phyloP scores from a whole-genome alignment of 2,888 invertebrate species.

The Oegoconia quadripuncta region DNA sequence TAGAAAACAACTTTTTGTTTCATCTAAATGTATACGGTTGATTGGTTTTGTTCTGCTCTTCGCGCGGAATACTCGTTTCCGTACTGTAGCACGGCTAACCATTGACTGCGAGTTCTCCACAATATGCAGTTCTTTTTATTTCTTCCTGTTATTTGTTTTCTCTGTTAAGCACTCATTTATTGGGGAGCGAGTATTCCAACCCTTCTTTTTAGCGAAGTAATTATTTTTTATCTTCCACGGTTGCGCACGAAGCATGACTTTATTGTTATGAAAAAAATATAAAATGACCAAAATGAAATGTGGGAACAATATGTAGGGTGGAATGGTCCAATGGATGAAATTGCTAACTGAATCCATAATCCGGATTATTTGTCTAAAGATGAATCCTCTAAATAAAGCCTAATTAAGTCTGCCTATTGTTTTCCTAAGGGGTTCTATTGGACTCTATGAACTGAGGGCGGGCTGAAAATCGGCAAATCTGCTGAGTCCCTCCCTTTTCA shows the following conservation, averaged over 20 bases:
- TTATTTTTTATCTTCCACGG: slow-evolving; percentile 35
- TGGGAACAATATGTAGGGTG: slow-evolving; percentile 18
- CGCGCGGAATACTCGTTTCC: slow-evolving; percentile 41
- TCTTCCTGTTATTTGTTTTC: slow-evolving; percentile 48
- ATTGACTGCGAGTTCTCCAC: slow-evolving; percentile 44
- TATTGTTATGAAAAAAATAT: slow-evolving; percentile 19
- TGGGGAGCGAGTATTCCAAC: slow-evolving; percentile 30
- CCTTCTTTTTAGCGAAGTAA: slow-evolving; percentile 33
- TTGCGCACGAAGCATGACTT: slow-evolving; percentile 12
- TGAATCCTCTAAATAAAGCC: no score
- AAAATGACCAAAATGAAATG: slow-evolving; percentile 17
- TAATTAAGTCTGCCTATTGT: no score
- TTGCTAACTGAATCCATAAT: background rate
- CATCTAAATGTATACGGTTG: slow-evolving; percentile 43
- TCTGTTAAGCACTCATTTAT: slow-evolving; percentile 46
- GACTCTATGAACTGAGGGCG: no score
- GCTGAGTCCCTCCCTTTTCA: no score
- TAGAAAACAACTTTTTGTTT: slow-evolving; percentile 36
- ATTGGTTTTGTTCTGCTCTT: slow-evolving; percentile 63
- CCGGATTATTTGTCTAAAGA: no score
- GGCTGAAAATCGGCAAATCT: no score
- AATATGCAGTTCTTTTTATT: slow-evolving; percentile 50
- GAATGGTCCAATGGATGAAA: background rate
- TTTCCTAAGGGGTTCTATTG: no score
- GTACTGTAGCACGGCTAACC: slow-evolving; percentile 46